phyloP scores from a whole-genome alignment of 2,797 vertebrate species.

The Euthynnus affinis region DNA sequence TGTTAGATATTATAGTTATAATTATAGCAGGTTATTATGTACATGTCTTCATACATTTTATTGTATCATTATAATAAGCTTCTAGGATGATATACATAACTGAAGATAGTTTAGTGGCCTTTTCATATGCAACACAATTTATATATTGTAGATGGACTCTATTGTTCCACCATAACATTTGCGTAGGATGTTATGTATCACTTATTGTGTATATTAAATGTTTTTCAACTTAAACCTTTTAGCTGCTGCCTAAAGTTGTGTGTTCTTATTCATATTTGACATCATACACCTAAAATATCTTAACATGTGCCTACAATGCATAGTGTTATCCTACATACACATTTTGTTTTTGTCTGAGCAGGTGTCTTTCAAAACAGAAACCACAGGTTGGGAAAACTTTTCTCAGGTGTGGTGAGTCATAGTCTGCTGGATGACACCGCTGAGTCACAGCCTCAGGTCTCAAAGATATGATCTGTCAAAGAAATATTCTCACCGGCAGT shows the following conservation, averaged over 20 bases:
- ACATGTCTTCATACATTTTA: neutral
- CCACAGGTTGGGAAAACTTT: slow-evolving; percentile 39
- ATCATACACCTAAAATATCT: neutral
- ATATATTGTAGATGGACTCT: neutral
- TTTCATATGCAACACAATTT: neutral
- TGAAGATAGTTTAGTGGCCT: neutral
- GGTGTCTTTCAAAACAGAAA: slow-evolving; percentile 65
- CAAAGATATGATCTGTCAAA: slow-evolving; percentile 5
- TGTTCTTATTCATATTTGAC: neutral
- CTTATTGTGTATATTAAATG: neutral
- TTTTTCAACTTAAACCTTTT: neutral
- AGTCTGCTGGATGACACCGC: neutral
- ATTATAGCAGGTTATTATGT: neutral
- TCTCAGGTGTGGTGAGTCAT: slow-evolving; percentile 56
- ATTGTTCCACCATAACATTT: neutral
- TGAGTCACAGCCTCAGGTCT: slow-evolving; percentile 51
- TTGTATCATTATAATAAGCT: neutral
- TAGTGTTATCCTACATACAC: no score
- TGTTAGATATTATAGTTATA: neutral
- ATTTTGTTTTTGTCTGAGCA: neutral
- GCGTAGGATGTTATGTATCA: neutral
- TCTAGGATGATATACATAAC: neutral
- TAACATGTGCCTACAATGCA: neutral
- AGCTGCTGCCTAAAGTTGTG: neutral
- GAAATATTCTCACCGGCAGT: neutral